Base-by-base conservation (phyloP, 2,888 invertebrate genomes). In the Amphipyra berbera region DNA sequence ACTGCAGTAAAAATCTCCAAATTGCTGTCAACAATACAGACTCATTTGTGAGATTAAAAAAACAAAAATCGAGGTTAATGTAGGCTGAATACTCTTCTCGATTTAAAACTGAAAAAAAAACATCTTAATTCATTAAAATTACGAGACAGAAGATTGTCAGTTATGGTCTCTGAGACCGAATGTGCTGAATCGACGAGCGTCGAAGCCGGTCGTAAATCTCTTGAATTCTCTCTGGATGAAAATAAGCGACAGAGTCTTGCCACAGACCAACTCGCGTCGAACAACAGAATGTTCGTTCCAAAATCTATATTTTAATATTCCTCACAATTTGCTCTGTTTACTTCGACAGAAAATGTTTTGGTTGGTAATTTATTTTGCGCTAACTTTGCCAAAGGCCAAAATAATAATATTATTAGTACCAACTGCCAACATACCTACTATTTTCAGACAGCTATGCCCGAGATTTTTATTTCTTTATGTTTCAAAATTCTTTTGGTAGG, bases 121-220 rank as follows among this genome's bases (percentile, higher is more conserved):
- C 82, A 84, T 86, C 86, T 87, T 88, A 88, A 90, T 90, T 87
- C 88, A 81, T 84, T 87, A 83, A 89, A 90, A 90, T 90, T 90
- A 91, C 86, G 89, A 88, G 90, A 91, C 90, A 87, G 82, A 84
- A 84, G 91, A 91, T 89, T 89, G 91, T 91, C 91, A 91, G 90
- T 89, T 90, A 92, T 87, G 88, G 88, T 86, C 88, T 85, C 83
- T 80, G 87, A 85, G 88, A 85, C 83, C 83, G 88, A 89, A 92
- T 90, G 89, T 90, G 92, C 93, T 92, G 93, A 93, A 92, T 92
- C 88, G 89, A 85, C 87, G 89, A 88, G 85, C 86, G 88, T 72
- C 87, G 85, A 88, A 88, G 89, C 84, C 88, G 90, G 85, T 92
- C 92, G 89, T 94, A 93, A 94, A 94, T 94, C 92, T 88, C 84